A percentile compares a stretch with the other conserved stretches of the same genome.
These are phyloP conservation scores for Aleiodes sp. DNA, from an alignment of 1,140 invertebrate species.

Conservation along the genomic window DNA sequence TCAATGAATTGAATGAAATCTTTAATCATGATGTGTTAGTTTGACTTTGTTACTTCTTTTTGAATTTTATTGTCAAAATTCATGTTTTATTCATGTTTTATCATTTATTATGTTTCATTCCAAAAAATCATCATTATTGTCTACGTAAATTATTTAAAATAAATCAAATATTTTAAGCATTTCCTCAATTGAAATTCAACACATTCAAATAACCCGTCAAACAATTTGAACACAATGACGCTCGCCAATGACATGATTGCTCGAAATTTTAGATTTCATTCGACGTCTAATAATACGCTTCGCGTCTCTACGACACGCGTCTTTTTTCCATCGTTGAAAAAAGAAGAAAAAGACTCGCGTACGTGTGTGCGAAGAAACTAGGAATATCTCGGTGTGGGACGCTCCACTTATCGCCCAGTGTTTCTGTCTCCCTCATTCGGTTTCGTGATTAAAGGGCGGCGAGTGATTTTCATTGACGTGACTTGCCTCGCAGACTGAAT, in stretches of 20 bases:
- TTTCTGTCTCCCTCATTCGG: slow-evolving; percentile 1
- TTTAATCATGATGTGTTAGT: too few relatives aligned
- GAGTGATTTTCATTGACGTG: not conserved
- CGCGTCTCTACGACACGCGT: not conserved
- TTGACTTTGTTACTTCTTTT: too few relatives aligned
- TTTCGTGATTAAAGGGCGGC: not conserved
- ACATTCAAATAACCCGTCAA: slow-evolving; percentile 36
- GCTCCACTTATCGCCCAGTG: not conserved
- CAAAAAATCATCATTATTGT: too few relatives aligned
- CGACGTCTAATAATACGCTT: slow-evolving; percentile 23
- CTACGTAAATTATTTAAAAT: too few relatives aligned
- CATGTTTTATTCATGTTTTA: too few relatives aligned
- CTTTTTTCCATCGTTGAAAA: slow-evolving; percentile 40
- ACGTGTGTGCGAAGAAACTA: slow-evolving; percentile 45
- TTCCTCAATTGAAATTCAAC: not conserved
- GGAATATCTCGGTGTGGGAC: not conserved
- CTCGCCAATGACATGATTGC: slow-evolving; percentile 36
- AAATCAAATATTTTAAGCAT: not conserved
- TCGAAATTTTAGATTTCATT: slow-evolving; percentile 38
- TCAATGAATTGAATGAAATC: too few relatives aligned
- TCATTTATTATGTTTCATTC: too few relatives aligned
- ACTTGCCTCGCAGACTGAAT: not conserved
- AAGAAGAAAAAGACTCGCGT: slow-evolving; percentile 56
- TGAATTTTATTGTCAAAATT: too few relatives aligned
- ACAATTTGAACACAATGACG: slow-evolving; percentile 28